Evolutionary conservation across 2,888 invertebrate species (phyloP).

Genomic region (Drosophila fulvimacula): DNA sequence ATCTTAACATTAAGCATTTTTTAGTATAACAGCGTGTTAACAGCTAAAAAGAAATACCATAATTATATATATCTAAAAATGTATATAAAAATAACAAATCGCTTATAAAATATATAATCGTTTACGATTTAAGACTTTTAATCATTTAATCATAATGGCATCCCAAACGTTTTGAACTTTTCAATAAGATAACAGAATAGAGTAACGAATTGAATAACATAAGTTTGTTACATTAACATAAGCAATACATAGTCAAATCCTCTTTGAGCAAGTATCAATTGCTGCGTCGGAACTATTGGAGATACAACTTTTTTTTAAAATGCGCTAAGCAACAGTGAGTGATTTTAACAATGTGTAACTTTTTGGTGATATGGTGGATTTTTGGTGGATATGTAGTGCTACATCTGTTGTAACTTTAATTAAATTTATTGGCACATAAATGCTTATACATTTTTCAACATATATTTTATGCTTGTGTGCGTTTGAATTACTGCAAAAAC

Average conservation of each 20-base stretch:
- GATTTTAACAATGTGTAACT: slow-evolving; percentile 16
- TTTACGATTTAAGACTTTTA: background rate
- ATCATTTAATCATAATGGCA: background rate
- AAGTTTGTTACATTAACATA: slow-evolving; percentile 34
- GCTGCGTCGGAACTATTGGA: slow-evolving; percentile 34
- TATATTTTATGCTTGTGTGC: slow-evolving; percentile 21
- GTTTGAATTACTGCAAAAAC: slow-evolving; percentile 34
- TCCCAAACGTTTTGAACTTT: background rate
- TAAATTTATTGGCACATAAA: slow-evolving; percentile 1
- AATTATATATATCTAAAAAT: background rate
- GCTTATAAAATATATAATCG: background rate
- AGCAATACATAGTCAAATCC: slow-evolving; percentile 33
- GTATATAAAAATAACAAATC: background rate
- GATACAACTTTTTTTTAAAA: slow-evolving; percentile 33
- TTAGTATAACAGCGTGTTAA: slow-evolving; percentile 3
- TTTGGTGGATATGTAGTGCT: too few relatives aligned
- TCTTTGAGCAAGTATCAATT: slow-evolving; percentile 44
- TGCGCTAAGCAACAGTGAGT: slow-evolving; percentile 55
- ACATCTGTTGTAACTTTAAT: slow-evolving; percentile 9
- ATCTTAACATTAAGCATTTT: background rate
- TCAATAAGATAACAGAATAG: background rate
- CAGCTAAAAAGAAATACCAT: background rate
- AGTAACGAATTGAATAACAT: slow-evolving; percentile 26
- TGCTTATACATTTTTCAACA: slow-evolving; percentile 3
- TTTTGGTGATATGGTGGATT: too few relatives aligned